Percentiles rank a stretch among this genome's conserved stretches.
phyloP scores from a whole-genome alignment of 1,140 invertebrate species.

The Drosophila novamexicana region DNA sequence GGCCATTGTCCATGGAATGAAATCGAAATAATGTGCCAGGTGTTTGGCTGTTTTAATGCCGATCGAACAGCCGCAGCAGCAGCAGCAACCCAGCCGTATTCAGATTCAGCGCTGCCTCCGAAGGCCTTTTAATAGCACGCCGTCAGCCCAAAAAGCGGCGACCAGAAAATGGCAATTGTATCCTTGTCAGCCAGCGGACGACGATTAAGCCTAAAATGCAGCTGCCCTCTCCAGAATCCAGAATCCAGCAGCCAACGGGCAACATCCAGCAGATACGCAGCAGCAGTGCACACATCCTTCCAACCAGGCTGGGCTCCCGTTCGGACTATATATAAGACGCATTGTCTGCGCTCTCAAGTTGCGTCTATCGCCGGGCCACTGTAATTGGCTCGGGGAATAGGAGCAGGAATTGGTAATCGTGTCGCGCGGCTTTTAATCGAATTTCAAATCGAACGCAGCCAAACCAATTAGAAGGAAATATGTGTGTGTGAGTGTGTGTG shows the following conservation, averaged over 20 bases:
- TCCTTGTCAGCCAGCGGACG: constrained; percentile 24
- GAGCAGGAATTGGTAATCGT: constrained; percentile 45
- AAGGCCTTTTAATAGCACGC: constrained; percentile 21
- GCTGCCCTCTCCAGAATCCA: constrained; percentile 7
- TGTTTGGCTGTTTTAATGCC: constrained; percentile 24
- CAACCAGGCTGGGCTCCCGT: constrained; percentile 2
- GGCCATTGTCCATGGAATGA: constrained; percentile 38
- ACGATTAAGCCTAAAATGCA: constrained; percentile 48
- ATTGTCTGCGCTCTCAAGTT: constrained; percentile 23
- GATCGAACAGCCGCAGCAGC: background rate
- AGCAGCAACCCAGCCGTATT: background rate
- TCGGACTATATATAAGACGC: constrained; percentile 30
- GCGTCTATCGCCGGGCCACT: constrained; percentile 8
- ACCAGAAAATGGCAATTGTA: constrained; percentile 30
- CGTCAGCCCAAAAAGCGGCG: background rate
- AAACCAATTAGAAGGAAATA: constrained; percentile 52
- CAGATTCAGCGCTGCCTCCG: background rate
- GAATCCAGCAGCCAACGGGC: background rate
- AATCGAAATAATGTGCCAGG: constrained; percentile 50
- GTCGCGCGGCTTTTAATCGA: constrained; percentile 51
- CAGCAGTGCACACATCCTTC: background rate
- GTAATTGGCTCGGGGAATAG: constrained; percentile 57
- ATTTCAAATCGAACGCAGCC: constrained; percentile 54
- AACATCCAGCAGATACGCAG: background rate
- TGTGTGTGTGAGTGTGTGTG: no score